These are phyloP conservation scores for Osmerus eperlanus DNA, from an alignment of 2,113 vertebrate genomes.

Conservation along the genomic window DNA sequence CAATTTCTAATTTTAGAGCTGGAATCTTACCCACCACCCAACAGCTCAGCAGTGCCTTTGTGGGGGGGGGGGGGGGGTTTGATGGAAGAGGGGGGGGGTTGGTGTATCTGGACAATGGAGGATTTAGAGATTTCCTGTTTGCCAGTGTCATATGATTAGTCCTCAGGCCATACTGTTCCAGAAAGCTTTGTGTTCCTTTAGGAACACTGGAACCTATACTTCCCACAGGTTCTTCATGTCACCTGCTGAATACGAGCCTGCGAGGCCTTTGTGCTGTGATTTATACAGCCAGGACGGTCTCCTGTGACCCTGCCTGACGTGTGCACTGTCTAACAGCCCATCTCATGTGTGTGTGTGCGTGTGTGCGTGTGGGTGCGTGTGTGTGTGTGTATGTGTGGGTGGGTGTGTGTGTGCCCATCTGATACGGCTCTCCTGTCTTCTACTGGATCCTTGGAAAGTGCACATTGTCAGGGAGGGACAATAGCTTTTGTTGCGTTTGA, in stretches of 20 bases:
- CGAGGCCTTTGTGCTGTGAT: constrained; percentile 67
- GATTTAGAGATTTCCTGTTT: constrained; percentile 77
- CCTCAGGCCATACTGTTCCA: constrained; percentile 68
- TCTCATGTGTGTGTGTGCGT: too few species aligned
- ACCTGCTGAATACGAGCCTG: constrained; percentile 68
- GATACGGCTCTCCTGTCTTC: constrained; percentile 66
- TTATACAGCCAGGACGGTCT: constrained; percentile 65
- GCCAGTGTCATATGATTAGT: constrained; percentile 75
- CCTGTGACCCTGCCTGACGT: constrained; percentile 68
- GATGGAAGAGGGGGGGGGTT: constrained; percentile 60
- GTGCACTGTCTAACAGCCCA: constrained; percentile 41
- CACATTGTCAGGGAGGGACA: constrained; percentile 62
- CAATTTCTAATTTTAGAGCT: too few species aligned
- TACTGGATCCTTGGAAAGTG: constrained; percentile 60
- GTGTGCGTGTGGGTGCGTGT: too few species aligned
- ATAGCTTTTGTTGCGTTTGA: constrained; percentile 68
- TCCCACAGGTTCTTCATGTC: constrained; percentile 73
- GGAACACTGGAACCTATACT: constrained; percentile 72
- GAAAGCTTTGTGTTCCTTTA: constrained; percentile 68
- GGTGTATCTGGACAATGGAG: constrained; percentile 72
- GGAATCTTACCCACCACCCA: not conserved
- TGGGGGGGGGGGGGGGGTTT: constrained; percentile 50
- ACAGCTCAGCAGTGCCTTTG: constrained; percentile 16
- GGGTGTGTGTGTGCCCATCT: constrained; percentile 63
- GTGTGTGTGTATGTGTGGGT: constrained; percentile 44